Evolutionary conservation across 2,888 invertebrate genomes (phyloP), one percentile per base, ranked within the genome.

Genomic region (Antheraea assamensis): DNA sequence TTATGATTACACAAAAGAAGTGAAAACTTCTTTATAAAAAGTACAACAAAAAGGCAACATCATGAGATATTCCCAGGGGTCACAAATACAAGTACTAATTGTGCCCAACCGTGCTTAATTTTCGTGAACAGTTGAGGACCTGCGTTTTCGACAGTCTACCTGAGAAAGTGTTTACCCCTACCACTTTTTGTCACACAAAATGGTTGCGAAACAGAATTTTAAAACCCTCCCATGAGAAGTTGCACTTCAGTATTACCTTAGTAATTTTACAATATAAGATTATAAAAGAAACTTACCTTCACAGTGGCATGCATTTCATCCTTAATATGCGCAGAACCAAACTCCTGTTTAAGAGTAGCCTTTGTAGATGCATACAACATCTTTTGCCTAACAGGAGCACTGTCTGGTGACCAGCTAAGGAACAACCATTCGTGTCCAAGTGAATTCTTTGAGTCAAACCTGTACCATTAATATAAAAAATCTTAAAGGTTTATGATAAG

Each of bases 281-380:
- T 30, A 30, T 19, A 30, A 64, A 64, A 30, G 2, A 55, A 61
- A 76, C 78, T 86, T 94, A 97, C 97, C 90, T 95, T 90, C 47
- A 95, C 93, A 21, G 99, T 98, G 42, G 98, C 98, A 93, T 99
- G 99, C 82, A 99, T 92, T 92, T 99, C 99, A 88, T 99, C 98
- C 83, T 97, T 97, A 75, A 99, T 98, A 83, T 98, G 97, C 0
- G 98, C 97, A 8, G 98, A 97, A 0, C 99, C 99, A 91, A 99
- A 99, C 89, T 99, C 99, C 84, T 97, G 97, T 89, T 99, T 99
- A 47, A 99, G 94, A 0, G 99, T 99, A 0, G 99, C 98, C 91
- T 99, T 98, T 0, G 99, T 99, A 0, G 99, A 99, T 0, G 99
- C 99, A 85, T 99, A 99, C 73, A 99, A 94, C 99, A 99, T 99